Evolutionary conservation across 2,888 invertebrate genomes (phyloP).

Genomic region (Archaeoteleia sp.): DNA sequence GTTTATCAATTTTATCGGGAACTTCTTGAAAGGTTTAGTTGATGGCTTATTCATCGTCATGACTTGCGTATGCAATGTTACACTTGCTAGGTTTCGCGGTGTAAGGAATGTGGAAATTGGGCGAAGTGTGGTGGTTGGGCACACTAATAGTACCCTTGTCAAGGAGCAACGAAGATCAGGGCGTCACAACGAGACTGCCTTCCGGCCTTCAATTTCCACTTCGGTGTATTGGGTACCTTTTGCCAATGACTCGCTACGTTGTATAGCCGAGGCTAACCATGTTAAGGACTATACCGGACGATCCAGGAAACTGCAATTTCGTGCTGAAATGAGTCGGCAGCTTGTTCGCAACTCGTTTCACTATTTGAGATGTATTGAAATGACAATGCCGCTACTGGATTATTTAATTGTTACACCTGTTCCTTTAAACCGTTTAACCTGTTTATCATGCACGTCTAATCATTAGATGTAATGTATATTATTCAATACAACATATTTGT

Average conservation of each 20-base stretch:
- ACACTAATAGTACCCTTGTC: conserved; percentile 28
- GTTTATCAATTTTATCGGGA: too few relatives aligned
- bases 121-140: too few relatives aligned
- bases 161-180: conserved; percentile 5
- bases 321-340: conserved; percentile 24
- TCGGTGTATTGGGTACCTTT: conserved; percentile 4
- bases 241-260: conserved; percentile 19
- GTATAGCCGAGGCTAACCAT: conserved; percentile 25
- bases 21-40: too few relatives aligned
- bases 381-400: conserved; percentile 24
- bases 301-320: conserved; percentile 39
- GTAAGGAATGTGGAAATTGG: conserved; percentile 6
- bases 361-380: conserved; percentile 33
- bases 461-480: too few relatives aligned
- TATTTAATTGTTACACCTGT: conserved; percentile 41
- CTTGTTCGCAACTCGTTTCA: conserved; percentile 26
- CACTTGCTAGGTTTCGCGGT: not conserved
- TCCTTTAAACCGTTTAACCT: too few relatives aligned
- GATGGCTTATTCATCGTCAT: not conserved
- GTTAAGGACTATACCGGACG: conserved; percentile 27
- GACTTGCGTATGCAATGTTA: not conserved
- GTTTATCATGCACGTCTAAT: too few relatives aligned
- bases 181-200: conserved; percentile 3
- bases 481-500: too few relatives aligned
- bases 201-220: conserved; percentile 31